Evolutionary conservation across 2,888 invertebrate genomes (phyloP), one percentile per base, ranked within the genome.

Genomic region (Parnassius glacialis): DNA sequence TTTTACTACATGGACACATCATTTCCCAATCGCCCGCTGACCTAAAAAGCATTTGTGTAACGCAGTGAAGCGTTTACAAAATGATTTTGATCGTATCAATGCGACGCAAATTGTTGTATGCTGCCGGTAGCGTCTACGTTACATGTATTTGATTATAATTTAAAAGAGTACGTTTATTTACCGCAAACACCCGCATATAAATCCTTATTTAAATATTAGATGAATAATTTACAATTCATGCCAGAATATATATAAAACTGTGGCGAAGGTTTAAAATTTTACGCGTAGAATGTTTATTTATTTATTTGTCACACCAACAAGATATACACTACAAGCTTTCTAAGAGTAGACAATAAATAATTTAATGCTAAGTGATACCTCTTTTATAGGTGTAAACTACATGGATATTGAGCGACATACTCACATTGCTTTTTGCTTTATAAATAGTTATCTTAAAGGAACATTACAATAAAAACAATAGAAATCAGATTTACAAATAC

Each of bases 21-120:
- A 81, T 91, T 90, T 90, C 90, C 87, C 86, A 90, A 91, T 90
- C 85, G 85, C 82, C 81, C 81, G 81, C 81, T 79, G 87, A 86
- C 90, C 90, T 83, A 90, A 89, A 90, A 85, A 57, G 57, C 83
- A 81, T 87, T 85, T 86, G 84, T 83, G 83, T 84, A 83, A 85
- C 82, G 78, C 87, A 86, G 74, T 86, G 78, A 81, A 83, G 83
- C 88, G 86, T 89, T 83, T 76, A 87, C 84, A 83, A 69, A 87
- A 84, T 85, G 81, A 85, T 84, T 78, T 75, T 76, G 85, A 85
- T 84, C 76, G 70, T 81, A 82, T 80, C 80, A 76, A 76, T 75
- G 74, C 74, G 76, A 73, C 71, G 77, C 74, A 71, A 80, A 79
- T 80, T 75, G 75, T 64, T 74, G 51, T 51, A 57, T 48, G 42